Conservation (phyloP, 2,113 vertebrate genomes). For the Gymnarchus niloticus region DNA sequence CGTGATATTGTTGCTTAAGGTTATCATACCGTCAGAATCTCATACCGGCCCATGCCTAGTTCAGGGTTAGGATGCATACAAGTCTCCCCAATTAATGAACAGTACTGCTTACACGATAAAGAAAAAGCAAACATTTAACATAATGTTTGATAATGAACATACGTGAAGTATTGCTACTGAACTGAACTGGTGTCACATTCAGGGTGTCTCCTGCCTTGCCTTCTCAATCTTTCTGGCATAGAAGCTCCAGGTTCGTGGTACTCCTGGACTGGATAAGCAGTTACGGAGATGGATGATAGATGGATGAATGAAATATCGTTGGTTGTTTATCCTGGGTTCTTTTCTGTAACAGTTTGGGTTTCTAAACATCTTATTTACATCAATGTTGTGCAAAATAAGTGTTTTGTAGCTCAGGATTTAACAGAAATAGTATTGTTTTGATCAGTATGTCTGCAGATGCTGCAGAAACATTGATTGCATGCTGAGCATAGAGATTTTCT, state of each 20-base stretch:
- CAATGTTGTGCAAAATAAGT: neutral
- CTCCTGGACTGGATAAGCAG: neutral
- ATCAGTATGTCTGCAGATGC: neutral
- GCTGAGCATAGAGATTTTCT: neutral
- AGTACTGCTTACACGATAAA: neutral
- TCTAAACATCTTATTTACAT: neutral
- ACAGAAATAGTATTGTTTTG: neutral
- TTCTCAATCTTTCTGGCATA: neutral
- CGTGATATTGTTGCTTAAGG: no score
- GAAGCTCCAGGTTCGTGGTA: neutral
- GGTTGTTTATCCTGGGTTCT: neutral
- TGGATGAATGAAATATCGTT: neutral
- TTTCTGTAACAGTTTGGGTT: no score
- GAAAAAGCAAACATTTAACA: neutral
- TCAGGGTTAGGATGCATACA: no score
- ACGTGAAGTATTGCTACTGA: neutral
- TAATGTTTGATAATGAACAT: neutral
- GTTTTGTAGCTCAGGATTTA: neutral
- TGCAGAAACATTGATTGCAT: no score
- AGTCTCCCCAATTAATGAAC: neutral
- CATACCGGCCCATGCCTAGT: no score
- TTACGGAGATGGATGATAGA: neutral
- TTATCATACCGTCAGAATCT: no score
- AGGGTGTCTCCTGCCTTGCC: neutral
- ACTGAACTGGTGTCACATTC: neutral